A percentile compares a stretch with the other conserved stretches of the same genome.
These are phyloP conservation scores for Griposia aprilina DNA, from an alignment of 2,888 invertebrate genomes.

Conservation along the genomic window DNA sequence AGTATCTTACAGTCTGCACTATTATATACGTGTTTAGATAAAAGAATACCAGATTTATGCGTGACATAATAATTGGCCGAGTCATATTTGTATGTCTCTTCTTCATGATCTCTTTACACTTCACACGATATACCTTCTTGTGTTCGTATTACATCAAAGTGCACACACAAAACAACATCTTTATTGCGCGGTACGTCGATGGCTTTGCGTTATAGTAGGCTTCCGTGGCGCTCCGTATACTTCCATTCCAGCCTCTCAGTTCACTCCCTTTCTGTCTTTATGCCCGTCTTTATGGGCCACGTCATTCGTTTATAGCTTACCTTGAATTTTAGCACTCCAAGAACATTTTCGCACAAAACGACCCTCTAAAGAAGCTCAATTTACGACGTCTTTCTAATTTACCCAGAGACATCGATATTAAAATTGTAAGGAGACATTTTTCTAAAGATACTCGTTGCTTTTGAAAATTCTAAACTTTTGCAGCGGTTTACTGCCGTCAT, in stretches of 20 bases:
- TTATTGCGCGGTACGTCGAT: conserved; percentile 62
- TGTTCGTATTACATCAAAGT: conserved; percentile 80
- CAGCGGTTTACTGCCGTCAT: conserved; percentile 38
- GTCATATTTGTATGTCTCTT: conserved; percentile 9
- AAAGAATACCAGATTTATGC: conserved; percentile 6
- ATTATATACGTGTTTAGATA: conserved; percentile 18
- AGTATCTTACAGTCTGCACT: conserved; percentile 33
- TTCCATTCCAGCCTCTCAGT: conserved; percentile 64
- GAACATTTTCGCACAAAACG: conserved; percentile 41
- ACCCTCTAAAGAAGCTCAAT: conserved; percentile 58
- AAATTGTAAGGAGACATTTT: conserved; percentile 45
- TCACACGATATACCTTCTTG: conserved; percentile 65
- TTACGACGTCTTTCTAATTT: conserved; percentile 65
- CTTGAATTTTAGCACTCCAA: conserved; percentile 71
- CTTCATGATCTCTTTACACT: conserved; percentile 33
- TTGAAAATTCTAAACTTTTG: conserved; percentile 36
- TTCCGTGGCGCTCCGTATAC: conserved; percentile 73
- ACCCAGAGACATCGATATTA: conserved; percentile 57
- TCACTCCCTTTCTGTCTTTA: conserved; percentile 69
- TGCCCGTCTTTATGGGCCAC: conserved; percentile 73
- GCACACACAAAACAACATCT: conserved; percentile 69
- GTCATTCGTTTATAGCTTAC: conserved; percentile 79
- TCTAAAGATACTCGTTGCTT: conserved; percentile 26
- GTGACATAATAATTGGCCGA: conserved; percentile 21
- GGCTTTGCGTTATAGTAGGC: conserved; percentile 76